These are phyloP conservation scores for Anguilla pacifica DNA, from an alignment of 2,797 vertebrate genomes.

Conservation along the genomic window DNA sequence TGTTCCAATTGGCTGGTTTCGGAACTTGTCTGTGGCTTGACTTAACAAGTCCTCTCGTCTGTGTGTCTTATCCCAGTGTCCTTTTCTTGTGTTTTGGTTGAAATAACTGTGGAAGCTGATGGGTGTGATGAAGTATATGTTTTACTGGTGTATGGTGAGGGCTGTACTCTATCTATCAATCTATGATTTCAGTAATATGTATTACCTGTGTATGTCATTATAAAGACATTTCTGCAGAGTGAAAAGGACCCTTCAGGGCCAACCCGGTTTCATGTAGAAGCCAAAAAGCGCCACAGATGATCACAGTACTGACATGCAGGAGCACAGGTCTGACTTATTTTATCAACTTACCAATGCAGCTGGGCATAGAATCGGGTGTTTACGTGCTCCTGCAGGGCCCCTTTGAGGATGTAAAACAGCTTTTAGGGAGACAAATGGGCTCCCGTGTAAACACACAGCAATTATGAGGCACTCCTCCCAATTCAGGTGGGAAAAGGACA, in stretches of 20 bases:
- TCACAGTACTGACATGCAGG: neutral
- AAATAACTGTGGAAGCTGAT: neutral
- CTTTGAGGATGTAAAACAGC: slow-evolving; percentile 35
- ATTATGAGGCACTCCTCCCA: slow-evolving; percentile 32
- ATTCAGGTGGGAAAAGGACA: slow-evolving; percentile 15
- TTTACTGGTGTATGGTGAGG: neutral
- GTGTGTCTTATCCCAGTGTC: no score
- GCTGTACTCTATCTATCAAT: no score
- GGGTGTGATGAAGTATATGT: no score
- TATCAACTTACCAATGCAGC: neutral
- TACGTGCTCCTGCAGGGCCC: slow-evolving; percentile 33
- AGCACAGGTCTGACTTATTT: neutral
- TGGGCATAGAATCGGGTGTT: slow-evolving; percentile 31
- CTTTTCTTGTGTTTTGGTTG: neutral
- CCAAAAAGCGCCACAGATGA: neutral
- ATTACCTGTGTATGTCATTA: no score
- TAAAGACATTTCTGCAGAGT: neutral
- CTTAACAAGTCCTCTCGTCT: no score
- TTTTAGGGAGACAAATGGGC: slow-evolving; percentile 33
- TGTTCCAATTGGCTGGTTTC: neutral
- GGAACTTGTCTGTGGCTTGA: no score
- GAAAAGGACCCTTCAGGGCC: neutral
- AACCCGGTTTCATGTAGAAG: neutral
- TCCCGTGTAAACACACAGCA: slow-evolving; percentile 26
- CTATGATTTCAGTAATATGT: no score